Percentiles rank a stretch among this genome's conserved stretches.
Conservation (phyloP, 2,113 vertebrate genomes). For the Phalacrocorax carbo region DNA sequence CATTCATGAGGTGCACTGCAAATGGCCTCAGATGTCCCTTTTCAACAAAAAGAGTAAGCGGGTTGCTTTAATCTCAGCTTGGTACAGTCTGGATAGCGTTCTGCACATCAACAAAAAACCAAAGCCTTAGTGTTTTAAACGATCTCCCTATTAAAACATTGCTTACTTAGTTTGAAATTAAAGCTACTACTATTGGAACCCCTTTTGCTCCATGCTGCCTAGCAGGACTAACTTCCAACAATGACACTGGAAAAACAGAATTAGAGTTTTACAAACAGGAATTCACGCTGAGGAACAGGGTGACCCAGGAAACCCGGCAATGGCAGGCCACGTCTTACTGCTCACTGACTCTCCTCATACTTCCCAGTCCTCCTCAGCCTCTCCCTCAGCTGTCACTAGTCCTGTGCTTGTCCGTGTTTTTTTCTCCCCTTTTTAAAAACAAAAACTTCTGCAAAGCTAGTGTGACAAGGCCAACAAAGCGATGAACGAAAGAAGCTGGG, state of each 20-base stretch:
- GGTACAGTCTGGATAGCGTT: not conserved
- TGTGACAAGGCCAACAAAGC: not conserved
- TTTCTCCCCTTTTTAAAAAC: not conserved
- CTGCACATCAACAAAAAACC: not conserved
- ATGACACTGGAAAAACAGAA: not conserved
- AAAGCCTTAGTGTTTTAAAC: not conserved
- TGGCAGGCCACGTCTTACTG: rapidly evolving
- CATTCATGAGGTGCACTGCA: not conserved
- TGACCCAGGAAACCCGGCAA: rapidly evolving
- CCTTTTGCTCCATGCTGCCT: not conserved
- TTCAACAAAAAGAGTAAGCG: not conserved
- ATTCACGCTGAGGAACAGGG: not conserved
- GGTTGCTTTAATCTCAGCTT: not conserved
- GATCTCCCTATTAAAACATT: not conserved
- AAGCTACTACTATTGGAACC: not conserved
- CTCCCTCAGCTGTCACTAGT: not conserved
- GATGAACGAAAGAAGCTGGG: rapidly evolving
- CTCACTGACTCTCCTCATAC: not conserved
- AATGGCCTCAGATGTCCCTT: not conserved
- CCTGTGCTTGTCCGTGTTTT: rapidly evolving
- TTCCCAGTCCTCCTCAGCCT: rapidly evolving
- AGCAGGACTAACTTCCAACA: not conserved
- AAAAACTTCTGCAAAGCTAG: not conserved
- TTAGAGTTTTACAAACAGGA: not conserved
- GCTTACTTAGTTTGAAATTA: not conserved